Conservation (phyloP, 2,797 vertebrate species). For the Numenius phaeopus region DNA sequence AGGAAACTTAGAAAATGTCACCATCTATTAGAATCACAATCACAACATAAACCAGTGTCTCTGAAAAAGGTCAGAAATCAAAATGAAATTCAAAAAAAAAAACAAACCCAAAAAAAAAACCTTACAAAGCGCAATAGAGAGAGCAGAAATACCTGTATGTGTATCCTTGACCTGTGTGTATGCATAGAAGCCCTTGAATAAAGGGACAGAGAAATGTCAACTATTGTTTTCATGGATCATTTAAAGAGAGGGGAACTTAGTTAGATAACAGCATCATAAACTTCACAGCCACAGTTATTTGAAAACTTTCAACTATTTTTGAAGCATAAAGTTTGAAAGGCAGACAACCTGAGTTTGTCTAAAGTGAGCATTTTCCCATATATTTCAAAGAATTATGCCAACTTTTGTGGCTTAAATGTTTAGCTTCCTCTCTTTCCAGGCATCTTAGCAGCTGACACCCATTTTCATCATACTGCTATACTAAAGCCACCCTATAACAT, state of each 20-base stretch:
- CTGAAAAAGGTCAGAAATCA: constrained; percentile 55
- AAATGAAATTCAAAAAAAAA: constrained; percentile 8
- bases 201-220: not conserved
- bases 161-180: not conserved
- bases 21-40: constrained; percentile 55
- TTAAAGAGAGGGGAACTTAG: not conserved
- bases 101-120: not conserved
- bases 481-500: not conserved
- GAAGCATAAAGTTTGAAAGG: not conserved
- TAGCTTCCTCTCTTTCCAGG: not conserved
- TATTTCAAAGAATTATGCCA: not conserved
- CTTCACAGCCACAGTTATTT: not conserved
- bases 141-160: not conserved
- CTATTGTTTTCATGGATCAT: not conserved
- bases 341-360: not conserved
- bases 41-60: not conserved
- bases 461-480: not conserved
- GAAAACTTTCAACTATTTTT: not conserved
- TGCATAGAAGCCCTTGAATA: not conserved
- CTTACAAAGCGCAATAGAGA: not conserved
- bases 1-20: constrained; percentile 50
- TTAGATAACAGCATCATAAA: not conserved
- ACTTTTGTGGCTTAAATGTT: not conserved
- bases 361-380: not conserved
- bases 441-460: not conserved